Evolutionary conservation across 2,797 vertebrate species (phyloP).

Genomic region (Petrocephalus schoutedeni): DNA sequence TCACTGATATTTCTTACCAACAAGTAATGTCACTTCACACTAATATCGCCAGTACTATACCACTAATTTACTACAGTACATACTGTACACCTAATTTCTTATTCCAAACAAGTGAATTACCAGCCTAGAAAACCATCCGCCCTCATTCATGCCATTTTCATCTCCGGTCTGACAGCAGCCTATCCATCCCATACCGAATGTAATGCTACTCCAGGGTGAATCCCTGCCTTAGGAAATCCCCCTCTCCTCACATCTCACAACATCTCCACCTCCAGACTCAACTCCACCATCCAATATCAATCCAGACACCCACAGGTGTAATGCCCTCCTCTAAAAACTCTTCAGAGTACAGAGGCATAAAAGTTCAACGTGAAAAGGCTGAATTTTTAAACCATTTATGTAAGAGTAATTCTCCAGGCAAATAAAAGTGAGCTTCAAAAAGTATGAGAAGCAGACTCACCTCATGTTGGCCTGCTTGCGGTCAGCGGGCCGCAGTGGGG

Average conservation of each 20-base stretch:
- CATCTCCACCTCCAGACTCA: too few relatives aligned
- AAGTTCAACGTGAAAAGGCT: too few relatives aligned
- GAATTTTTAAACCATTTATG: too few relatives aligned
- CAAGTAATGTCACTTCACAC: neutral
- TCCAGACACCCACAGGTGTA: too few relatives aligned
- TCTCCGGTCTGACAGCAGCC: neutral
- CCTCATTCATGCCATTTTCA: neutral
- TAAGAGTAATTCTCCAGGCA: neutral
- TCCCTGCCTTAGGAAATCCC: too few relatives aligned
- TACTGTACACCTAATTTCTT: neutral
- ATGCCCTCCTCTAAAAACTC: too few relatives aligned
- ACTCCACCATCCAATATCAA: too few relatives aligned
- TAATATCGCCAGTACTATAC: neutral
- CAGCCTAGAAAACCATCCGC: neutral
- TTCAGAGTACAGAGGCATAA: too few relatives aligned
- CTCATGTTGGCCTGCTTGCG: slow-evolving; percentile 55
- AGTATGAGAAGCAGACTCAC: slow-evolving; percentile 51
- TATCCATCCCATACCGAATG: neutral
- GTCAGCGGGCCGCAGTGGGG: slow-evolving; percentile 59
- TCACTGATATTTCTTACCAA: neutral
- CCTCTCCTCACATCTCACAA: too few relatives aligned
- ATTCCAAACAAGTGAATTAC: neutral
- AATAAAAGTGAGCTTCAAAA: neutral
- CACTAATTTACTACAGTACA: neutral
- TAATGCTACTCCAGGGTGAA: neutral